Base-by-base conservation (phyloP, 2,797 vertebrate genomes). In the Pangasius sanitwongsei region DNA sequence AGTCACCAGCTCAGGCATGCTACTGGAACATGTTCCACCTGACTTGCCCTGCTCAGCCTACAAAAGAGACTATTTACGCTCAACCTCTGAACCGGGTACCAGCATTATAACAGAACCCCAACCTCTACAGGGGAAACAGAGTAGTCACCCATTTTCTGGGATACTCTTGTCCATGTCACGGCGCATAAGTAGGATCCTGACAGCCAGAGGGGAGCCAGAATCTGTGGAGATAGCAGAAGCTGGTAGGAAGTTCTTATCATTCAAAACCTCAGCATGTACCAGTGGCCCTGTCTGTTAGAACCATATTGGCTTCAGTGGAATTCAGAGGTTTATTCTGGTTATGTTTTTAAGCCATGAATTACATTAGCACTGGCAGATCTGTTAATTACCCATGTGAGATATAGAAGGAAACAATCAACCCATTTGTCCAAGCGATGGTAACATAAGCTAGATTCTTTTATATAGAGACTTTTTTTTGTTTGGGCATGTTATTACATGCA, bases 11-110 rank as follows among this genome's bases (percentile, higher is more conserved):
- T 16, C 67, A 2, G 86, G 86, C 3, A 31, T 86, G 12, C 87
- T 92, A 4, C 48, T 91, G 86, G 89, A 84, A 69, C 89, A 89
- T n/a, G 44, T 83, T 63, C 89, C 78, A 53, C 83, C 44, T 80
- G 15, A 65, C 31, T 82, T 88, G 67, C 34, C 90, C 2, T 41
- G 78, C 28, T 87, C 91, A 1, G 80, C 89, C 74, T 88, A 59
- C n/a, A 91, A 90, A 90, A 55, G 90, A 31, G 3, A 92, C 6
- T 95, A 83, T 91, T n/a, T 93, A 85, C 88, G 94, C 82, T 95
- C 94, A 57, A 4, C 90, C 78, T 96, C 95, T 0, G 94, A 95
- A 74, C 94, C 94, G 6, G 89, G 89, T 48, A 28, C 82, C 0
- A 37, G 83, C 4, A 0, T 16, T 0, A 5, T 2, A 1, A 16